Evolutionary conservation across 2,888 invertebrate genomes (phyloP), one percentile per base, ranked within the genome.

Genomic region (Archips crataeganus): DNA sequence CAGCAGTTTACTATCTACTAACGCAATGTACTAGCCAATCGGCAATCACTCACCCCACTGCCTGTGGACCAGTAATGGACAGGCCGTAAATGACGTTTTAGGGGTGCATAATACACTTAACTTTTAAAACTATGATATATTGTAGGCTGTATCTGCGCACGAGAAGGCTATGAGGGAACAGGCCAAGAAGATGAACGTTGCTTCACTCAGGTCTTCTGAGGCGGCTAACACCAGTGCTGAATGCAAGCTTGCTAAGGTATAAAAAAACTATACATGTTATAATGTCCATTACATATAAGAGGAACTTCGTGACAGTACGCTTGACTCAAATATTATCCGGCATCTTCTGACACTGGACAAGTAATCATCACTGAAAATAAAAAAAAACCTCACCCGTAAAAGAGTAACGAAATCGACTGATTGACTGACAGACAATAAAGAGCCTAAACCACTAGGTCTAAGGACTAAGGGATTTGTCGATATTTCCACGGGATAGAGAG

Each of bases 131-230:
- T 11, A 45, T 23, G 1, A 8, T 3, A 5, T 32, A 3, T 34
- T 32, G 77, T 15, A 96, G 93, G 97, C 97, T 78, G 97, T 97
- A 45, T 91, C 96, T 34, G 96, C 96, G 74, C 97, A 97, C 88
- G 97, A 97, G 89, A 96, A 96, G 81, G 94, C 95, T 15, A 97
- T 97, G 96, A 93, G 97, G 75, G 97, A 97, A 82, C 97, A 97
- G 90, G 97, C 97, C 65, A 97, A 97, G 89, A 97, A 97, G 89
- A 97, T 97, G 97, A 97, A 97, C 87, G 97, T 97, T 6, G 96
- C 97, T 74, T 97, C 97, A 11, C 91, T 97, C 75, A 95, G 97
- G 82, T 96, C 97, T 9, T 95, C 96, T 23, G 96, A 97, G 79
- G 95, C 96, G 80, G 92, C 95, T 45, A 95, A 95, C 77, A 96